Percentiles rank a stretch among this genome's conserved stretches.
These are phyloP conservation scores for Neoascia interrupta DNA, from an alignment of 2,888 invertebrate species.

Conservation along the genomic window DNA sequence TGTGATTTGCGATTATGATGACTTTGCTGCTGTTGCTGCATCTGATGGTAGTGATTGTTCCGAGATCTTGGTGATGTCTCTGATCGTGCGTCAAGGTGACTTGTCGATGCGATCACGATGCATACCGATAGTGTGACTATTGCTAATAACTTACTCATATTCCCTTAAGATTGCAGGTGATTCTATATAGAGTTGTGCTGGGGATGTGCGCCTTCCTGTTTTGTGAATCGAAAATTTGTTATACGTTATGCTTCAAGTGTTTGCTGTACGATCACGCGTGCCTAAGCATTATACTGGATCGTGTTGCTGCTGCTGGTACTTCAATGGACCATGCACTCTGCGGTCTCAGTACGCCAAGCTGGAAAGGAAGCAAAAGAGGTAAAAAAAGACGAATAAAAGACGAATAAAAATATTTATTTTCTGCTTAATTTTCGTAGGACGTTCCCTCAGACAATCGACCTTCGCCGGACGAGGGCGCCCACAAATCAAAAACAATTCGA, in stretches of 20 bases:
- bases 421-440: conserved; percentile 47
- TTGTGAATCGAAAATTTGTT: conserved; percentile 19
- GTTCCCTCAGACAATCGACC: conserved; percentile 39
- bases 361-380: no score
- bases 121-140: conserved; percentile 66
- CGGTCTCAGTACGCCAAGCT: conserved; percentile 9
- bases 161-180: conserved; percentile 34
- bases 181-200: conserved; percentile 12
- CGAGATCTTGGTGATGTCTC: conserved; percentile 50
- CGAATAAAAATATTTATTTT: conserved; percentile 61
- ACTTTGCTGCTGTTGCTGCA: conserved; percentile 26
- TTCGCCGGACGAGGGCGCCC: conserved; percentile 48
- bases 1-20: conserved; percentile 67
- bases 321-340: conserved; percentile 47
- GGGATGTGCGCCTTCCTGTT: conserved; percentile 8
- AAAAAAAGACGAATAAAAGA: conserved; percentile 29
- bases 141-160: conserved; percentile 68
- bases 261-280: conserved; percentile 32
- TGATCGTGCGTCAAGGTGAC: conserved; percentile 65
- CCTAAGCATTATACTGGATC: conserved; percentile 42
- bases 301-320: conserved; percentile 48
- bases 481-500: conserved; percentile 61
- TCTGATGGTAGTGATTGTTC: conserved; percentile 24
- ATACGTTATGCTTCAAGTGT: conserved; percentile 39
- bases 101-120: conserved; percentile 64